phyloP scores from a whole-genome alignment of 1,140 invertebrate species.

The Psix sp. region DNA sequence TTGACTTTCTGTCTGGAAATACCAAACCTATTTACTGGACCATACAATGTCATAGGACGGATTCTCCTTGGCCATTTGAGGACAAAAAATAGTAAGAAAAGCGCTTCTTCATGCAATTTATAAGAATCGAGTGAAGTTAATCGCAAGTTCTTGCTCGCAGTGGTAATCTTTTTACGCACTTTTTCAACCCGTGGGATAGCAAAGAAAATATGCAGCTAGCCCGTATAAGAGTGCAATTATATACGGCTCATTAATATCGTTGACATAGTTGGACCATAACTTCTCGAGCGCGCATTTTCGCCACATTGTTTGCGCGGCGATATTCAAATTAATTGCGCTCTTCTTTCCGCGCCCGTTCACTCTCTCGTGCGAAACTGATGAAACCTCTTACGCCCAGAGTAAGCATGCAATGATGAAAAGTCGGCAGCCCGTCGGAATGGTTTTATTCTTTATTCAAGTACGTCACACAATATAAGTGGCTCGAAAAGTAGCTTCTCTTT shows the following conservation, averaged over 20 bases:
- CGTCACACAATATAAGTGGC: constrained; percentile 5
- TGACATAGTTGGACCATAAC: constrained; percentile 11
- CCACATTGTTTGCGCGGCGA: constrained; percentile 40
- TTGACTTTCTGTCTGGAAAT: no score
- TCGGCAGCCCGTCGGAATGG: background rate
- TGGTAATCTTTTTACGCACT: constrained; percentile 11
- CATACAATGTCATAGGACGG: no score
- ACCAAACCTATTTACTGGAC: no score
- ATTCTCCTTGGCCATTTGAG: no score
- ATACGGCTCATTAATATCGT: constrained; percentile 51
- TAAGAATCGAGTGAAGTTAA: constrained; percentile 21
- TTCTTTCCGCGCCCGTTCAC: constrained; percentile 27
- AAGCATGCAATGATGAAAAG: background rate
- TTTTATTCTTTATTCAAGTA: no score
- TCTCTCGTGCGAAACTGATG: background rate
- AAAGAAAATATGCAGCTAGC: constrained; percentile 21
- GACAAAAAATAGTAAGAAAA: no score
- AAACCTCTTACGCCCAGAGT: background rate
- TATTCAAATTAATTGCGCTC: constrained; percentile 37
- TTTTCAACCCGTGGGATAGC: constrained; percentile 41
- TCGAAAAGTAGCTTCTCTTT: constrained; percentile 7
- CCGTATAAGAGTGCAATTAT: constrained; percentile 21
- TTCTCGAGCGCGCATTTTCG: constrained; percentile 29
- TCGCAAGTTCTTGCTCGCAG: background rate
- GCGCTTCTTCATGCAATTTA: no score